Evolutionary conservation across 2,113 vertebrate genomes (phyloP).

Genomic region (Cervus canadensis): DNA sequence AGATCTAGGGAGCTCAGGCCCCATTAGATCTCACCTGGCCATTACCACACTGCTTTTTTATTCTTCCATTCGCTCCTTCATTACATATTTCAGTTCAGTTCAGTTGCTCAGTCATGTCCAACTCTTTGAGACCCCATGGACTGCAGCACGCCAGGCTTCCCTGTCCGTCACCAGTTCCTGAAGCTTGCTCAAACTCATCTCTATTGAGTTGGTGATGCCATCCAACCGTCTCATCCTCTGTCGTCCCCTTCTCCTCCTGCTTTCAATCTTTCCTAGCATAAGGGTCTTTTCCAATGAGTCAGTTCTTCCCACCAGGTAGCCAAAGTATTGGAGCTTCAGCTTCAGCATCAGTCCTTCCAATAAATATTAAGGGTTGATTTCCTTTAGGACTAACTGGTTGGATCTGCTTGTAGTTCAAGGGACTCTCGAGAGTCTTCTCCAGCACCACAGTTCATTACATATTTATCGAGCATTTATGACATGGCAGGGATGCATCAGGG

Average conservation of each 20-base stretch:
- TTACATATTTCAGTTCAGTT: background rate
- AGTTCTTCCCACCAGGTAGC: background rate
- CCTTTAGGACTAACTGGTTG: background rate
- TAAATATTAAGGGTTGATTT: background rate
- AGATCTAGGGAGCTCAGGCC: background rate
- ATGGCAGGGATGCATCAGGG: background rate
- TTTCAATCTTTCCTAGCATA: background rate
- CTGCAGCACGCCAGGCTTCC: background rate
- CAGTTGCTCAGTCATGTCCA: background rate
- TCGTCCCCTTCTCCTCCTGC: rapidly evolving
- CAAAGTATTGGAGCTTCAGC: background rate
- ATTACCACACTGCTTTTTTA: background rate
- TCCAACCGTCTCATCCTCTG: background rate
- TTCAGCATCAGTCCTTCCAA: background rate
- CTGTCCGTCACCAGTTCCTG: background rate
- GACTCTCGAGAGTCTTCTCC: background rate
- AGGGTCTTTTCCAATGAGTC: background rate
- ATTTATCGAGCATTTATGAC: background rate
- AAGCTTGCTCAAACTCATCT: background rate
- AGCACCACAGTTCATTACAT: background rate
- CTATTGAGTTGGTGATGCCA: background rate
- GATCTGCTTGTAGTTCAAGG: background rate
- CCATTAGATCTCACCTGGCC: background rate
- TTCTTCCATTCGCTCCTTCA: background rate
- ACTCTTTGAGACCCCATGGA: background rate